Percentiles rank a stretch among this genome's conserved stretches.
phyloP scores from a whole-genome alignment of 2,888 invertebrate species.

The Caenorhabditis angaria region DNA sequence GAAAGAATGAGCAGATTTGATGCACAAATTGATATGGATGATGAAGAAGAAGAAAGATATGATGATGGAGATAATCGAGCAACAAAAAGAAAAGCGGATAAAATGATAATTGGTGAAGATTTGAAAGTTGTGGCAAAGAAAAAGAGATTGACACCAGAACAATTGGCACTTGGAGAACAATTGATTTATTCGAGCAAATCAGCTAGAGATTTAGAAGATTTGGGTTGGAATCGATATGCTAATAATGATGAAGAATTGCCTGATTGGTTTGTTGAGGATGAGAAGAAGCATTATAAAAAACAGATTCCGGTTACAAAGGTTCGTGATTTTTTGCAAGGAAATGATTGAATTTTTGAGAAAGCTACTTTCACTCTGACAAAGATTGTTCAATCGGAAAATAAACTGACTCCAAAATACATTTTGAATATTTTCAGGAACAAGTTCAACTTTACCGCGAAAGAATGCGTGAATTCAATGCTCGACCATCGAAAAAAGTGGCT shows the following conservation, averaged over 20 bases:
- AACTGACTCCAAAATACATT: neutral
- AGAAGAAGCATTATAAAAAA: conserved; percentile 87
- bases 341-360: too few relatives aligned
- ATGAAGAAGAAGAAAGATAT: conserved; percentile 44
- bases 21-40: conserved; percentile 52
- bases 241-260: conserved; percentile 91
- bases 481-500: conserved; percentile 95
- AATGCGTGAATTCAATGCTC: conserved; percentile 83
- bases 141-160: conserved; percentile 83
- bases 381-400: too few relatives aligned
- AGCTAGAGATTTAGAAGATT: conserved; percentile 80
- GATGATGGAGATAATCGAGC: conserved; percentile 44
- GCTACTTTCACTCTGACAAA: too few relatives aligned
- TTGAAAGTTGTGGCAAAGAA: conserved; percentile 56
- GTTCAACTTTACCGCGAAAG: conserved; percentile 85
- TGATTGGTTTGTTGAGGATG: conserved; percentile 94
- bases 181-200: conserved; percentile 89
- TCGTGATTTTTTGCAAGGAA: too few relatives aligned
- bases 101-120: conserved; percentile 51
- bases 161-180: conserved; percentile 89
- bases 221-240: conserved; percentile 77
- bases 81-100: conserved; percentile 46
- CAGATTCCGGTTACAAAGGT: conserved; percentile 80
- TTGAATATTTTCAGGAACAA: conserved; percentile 63
- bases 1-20: conserved; percentile 42